A percentile compares a stretch with the other conserved stretches of the same genome.
Conservation (phyloP, 2,113 vertebrate species). For the Paradoxurus hermaphroditus region DNA sequence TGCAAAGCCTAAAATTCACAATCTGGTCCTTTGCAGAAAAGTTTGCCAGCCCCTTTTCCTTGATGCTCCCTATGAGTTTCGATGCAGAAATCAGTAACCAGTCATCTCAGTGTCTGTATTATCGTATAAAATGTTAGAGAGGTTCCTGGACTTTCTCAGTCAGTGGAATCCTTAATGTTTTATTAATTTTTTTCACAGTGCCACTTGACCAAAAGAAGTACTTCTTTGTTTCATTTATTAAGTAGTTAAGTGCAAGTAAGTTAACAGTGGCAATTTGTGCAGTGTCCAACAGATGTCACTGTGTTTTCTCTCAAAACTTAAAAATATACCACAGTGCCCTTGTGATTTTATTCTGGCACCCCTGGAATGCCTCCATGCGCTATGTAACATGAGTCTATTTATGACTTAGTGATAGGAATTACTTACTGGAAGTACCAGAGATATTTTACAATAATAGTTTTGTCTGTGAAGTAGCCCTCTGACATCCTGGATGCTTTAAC, state of each 20-base stretch:
- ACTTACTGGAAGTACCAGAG: background rate
- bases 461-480: background rate
- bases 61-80: background rate
- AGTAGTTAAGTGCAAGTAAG: conserved; percentile 1
- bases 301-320: background rate
- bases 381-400: background rate
- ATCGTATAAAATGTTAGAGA: background rate
- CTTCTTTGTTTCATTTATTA: background rate
- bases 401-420: background rate
- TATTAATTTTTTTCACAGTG: background rate
- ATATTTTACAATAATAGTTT: background rate
- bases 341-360: background rate
- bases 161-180: background rate
- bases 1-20: background rate
- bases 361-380: background rate
- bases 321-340: background rate
- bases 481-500: background rate
- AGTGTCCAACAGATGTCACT: conserved; percentile 31
- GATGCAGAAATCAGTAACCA: background rate
- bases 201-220: background rate
- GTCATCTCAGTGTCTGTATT: background rate
- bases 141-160: background rate
- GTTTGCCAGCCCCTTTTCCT: background rate
- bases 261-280: conserved; percentile 19
- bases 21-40: background rate